Conservation (phyloP, 2,797 vertebrate species). For the Babyrousa celebensis region DNA sequence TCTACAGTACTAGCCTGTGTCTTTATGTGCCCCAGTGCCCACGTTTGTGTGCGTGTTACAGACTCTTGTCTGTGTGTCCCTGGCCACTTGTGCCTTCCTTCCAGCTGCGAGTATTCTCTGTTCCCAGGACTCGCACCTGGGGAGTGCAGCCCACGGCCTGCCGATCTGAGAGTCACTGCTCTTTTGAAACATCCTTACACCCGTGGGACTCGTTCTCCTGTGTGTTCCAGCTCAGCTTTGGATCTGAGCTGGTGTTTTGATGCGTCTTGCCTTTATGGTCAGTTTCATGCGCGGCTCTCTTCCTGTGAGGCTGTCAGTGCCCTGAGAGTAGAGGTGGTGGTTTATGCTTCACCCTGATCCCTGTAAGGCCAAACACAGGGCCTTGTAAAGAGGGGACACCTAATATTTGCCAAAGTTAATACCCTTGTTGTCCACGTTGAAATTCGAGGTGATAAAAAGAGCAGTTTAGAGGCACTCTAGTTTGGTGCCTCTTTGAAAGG, state of each 20-base stretch:
- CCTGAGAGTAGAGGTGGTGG: background rate
- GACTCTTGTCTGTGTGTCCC: background rate
- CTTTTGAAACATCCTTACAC: background rate
- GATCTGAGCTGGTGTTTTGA: background rate
- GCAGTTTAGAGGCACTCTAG: background rate
- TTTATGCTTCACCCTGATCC: background rate
- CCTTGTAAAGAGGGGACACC: slow-evolving; percentile 19
- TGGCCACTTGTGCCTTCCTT: background rate
- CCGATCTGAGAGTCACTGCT: background rate
- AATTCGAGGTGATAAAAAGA: slow-evolving; percentile 41
- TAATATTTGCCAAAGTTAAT: slow-evolving; percentile 16
- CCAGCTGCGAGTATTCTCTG: background rate
- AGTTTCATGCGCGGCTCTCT: background rate
- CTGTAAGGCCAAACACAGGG: background rate
- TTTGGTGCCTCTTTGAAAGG: slow-evolving; percentile 52
- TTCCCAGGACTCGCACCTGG: background rate
- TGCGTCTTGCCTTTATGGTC: background rate
- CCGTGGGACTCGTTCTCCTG: slow-evolving; percentile 16
- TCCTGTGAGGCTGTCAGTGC: background rate
- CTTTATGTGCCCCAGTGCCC: background rate
- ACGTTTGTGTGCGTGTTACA: background rate
- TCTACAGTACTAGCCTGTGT: background rate
- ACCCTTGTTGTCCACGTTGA: background rate
- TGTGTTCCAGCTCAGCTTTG: background rate
- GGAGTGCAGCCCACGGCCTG: background rate